Evolutionary conservation across 2,888 invertebrate genomes (phyloP).

Genomic region (Chrysotoxum bicinctum): DNA sequence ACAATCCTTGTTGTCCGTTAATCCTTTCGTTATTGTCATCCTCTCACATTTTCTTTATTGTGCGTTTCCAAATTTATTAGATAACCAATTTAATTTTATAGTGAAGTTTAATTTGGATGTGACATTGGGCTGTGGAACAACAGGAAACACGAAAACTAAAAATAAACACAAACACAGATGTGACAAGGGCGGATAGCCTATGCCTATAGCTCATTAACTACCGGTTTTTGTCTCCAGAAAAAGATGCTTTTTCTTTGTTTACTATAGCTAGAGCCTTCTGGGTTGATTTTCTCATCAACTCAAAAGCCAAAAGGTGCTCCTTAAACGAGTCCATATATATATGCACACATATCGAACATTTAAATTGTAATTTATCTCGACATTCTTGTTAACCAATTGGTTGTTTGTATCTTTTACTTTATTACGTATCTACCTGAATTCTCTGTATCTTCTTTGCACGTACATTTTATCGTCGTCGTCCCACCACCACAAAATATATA

Average conservation of each 20-base stretch:
- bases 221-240: conserved; percentile 57
- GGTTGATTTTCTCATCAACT: background rate
- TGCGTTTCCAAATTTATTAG: conserved; percentile 65
- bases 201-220: conserved; percentile 64
- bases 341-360: conserved; percentile 45
- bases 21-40: conserved; percentile 26
- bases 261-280: background rate
- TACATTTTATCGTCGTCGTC: background rate
- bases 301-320: background rate
- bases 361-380: conserved; percentile 72
- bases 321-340: background rate
- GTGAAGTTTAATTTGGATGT: conserved; percentile 68
- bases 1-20: conserved; percentile 48
- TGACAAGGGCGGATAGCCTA: background rate
- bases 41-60: conserved; percentile 40
- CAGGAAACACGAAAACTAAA: conserved; percentile 14
- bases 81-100: conserved; percentile 64
- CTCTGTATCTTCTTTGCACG: background rate
- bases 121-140: conserved; percentile 44
- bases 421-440: conserved; percentile 21
- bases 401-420: conserved; percentile 57
- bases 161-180: background rate
- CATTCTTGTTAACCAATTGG: conserved; percentile 73
- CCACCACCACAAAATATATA: background rate
- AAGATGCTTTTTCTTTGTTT: conserved; percentile 35